phyloP scores from a whole-genome alignment of 2,797 vertebrate genomes.

The Acanthis flammea region DNA sequence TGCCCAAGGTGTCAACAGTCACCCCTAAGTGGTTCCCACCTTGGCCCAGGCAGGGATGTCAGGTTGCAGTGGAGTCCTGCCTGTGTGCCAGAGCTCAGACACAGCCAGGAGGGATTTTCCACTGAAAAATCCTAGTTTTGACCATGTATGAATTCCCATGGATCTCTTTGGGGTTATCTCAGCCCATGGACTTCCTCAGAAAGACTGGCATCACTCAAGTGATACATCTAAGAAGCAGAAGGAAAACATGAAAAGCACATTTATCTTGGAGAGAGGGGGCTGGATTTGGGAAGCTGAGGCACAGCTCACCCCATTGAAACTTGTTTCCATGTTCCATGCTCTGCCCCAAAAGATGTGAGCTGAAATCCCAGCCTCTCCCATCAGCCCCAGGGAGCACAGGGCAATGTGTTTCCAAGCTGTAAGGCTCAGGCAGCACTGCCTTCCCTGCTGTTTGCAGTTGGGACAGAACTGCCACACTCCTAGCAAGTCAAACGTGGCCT shows the following conservation, averaged over 20 bases:
- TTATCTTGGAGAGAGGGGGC: not conserved
- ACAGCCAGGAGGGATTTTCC: not conserved
- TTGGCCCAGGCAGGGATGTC: not conserved
- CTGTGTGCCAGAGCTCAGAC: not conserved
- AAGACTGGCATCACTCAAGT: not conserved
- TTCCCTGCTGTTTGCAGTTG: not conserved
- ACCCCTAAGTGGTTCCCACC: not conserved
- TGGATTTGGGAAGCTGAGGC: not conserved
- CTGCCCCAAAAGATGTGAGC: not conserved
- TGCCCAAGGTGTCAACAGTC: not conserved
- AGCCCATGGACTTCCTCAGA: not conserved
- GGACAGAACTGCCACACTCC: not conserved
- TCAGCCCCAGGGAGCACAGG: not conserved
- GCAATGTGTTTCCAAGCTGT: not conserved
- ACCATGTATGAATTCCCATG: not conserved
- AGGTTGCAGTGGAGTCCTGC: not conserved
- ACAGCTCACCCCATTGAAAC: not conserved
- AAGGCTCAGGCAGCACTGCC: not conserved
- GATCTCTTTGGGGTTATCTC: not conserved
- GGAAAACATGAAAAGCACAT: not conserved
- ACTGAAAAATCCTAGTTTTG: not conserved
- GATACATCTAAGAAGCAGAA: not conserved
- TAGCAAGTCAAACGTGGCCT: not conserved
- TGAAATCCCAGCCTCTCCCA: not conserved
- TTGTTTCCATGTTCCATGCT: rapidly evolving